Evolutionary conservation across 1,140 invertebrate genomes (phyloP), one percentile per base, ranked within the genome.

Genomic region (Aphelenchoides avenae): DNA sequence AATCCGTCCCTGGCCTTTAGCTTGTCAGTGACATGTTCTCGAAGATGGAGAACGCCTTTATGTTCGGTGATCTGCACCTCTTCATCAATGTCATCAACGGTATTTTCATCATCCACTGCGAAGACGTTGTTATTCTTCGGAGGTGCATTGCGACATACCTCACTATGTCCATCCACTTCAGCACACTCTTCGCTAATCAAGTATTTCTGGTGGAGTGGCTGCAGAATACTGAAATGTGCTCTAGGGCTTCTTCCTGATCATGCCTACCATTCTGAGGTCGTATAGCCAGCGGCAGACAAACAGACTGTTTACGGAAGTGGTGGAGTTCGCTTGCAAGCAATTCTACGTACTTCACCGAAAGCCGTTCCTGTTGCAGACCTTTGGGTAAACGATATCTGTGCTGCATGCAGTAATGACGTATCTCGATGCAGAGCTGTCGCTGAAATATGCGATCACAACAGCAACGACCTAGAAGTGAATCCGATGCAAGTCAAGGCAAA

Each of bases 211-310:
- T 43, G 41, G 30, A 42, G 13, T 36, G 13, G 18, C 34, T 36
- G 15, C 6, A 7, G 7, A 61, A 20, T 22, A 30, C n/a, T 31
- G 31, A 51, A 33, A 41, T 26, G 55, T 64, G 9, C 46, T 60
- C 80, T 80, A 61, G 77, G 88, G 88, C 3, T 98, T 96, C 77
- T 82, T 96, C 26, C 82, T 96, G 59, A 93, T 99, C 47, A 95
- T 98, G 86, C 94, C 94, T 20, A 95, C 93, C 0, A 79, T 99
- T 11, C 78, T 99, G 33, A 87, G 93, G 80, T 87, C 96, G 24
- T 99, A 98, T 80, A 91, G 89, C 3, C 94, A 91, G 68, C 91
- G 97, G 79, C 92, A 96, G 80, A 93, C 91, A 0, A 98, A 99
- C 79, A 76, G 78, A 30, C 78, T 97, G 15, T 87, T 98, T 0